A percentile compares a stretch with the other conserved stretches of the same genome.
Evolutionary conservation across 2,888 invertebrate genomes (phyloP).

Genomic region (Lymantria dispar): DNA sequence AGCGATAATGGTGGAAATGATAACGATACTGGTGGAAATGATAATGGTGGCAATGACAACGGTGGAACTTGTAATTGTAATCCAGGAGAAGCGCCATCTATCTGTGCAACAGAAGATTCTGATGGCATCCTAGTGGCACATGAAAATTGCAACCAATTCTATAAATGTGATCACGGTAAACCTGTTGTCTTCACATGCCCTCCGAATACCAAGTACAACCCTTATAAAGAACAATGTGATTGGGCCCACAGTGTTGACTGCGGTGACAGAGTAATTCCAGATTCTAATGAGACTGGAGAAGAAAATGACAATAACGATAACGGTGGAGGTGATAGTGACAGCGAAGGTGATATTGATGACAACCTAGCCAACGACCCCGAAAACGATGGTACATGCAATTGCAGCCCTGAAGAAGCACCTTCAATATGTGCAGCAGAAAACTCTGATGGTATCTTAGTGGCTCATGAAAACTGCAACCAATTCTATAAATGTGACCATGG

Average conservation of each 20-base stretch:
- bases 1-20: too few species aligned
- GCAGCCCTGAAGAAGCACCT: constrained; percentile 34
- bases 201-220: constrained; percentile 31
- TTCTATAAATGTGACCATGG: constrained; percentile 35
- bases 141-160: constrained; percentile 42
- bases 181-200: constrained; percentile 35
- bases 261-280: constrained; percentile 27
- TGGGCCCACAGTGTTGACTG: constrained; percentile 42
- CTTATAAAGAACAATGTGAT: constrained; percentile 32
- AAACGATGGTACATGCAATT: constrained; percentile 18
- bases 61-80: constrained; percentile 7
- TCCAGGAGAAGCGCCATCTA: constrained; percentile 33
- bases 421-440: constrained; percentile 29
- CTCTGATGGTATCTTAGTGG: constrained; percentile 25
- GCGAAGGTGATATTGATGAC: not conserved
- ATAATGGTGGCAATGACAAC: constrained; percentile 2
- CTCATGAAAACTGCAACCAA: constrained; percentile 36
- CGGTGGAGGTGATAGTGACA: not conserved
- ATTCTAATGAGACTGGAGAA: not conserved
- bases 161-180: constrained; percentile 9
- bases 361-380: not conserved
- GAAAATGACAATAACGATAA: not conserved
- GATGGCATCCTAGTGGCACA: constrained; percentile 37
- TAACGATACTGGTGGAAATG: constrained; percentile 2
- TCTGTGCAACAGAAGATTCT: constrained; percentile 31